Evolutionary conservation across 2,888 invertebrate genomes (phyloP).

Genomic region (Lamellibrachia satsuma): DNA sequence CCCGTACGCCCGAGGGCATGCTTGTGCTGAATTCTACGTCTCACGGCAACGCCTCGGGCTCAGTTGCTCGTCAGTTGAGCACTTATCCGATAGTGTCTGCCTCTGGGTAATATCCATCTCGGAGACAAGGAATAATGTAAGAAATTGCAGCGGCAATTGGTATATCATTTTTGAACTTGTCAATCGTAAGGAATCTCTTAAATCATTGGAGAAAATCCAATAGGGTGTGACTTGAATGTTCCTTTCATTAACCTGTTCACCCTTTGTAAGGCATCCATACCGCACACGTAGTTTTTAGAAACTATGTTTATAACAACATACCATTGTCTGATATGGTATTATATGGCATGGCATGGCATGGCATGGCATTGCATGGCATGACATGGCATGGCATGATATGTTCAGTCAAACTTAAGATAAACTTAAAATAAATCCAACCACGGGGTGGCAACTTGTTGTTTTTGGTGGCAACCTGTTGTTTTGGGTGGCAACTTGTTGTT

Average conservation of each 20-base stretch:
- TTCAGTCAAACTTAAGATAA: no score
- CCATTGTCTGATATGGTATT: no score
- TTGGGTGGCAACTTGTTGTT: no score
- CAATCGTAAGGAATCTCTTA: background rate
- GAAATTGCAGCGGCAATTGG: background rate
- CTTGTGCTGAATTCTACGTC: background rate
- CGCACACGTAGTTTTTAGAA: background rate
- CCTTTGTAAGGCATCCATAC: background rate
- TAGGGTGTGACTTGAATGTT: background rate
- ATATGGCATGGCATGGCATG: no score
- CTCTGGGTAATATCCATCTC: background rate
- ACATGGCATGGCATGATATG: no score
- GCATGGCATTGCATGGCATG: no score
- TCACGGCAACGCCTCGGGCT: background rate
- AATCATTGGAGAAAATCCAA: background rate
- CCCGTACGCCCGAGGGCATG: background rate
- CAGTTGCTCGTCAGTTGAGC: background rate
- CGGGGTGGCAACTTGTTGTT: no score
- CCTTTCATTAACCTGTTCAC: background rate
- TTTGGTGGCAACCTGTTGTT: no score
- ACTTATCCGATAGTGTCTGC: background rate
- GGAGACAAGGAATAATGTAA: background rate
- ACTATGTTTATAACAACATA: no score
- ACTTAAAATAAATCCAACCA: no score
- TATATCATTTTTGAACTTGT: background rate